Percentiles rank a stretch among this genome's conserved stretches.
phyloP scores from a whole-genome alignment of 2,888 invertebrate species.

The Patella ulyssiponensis region DNA sequence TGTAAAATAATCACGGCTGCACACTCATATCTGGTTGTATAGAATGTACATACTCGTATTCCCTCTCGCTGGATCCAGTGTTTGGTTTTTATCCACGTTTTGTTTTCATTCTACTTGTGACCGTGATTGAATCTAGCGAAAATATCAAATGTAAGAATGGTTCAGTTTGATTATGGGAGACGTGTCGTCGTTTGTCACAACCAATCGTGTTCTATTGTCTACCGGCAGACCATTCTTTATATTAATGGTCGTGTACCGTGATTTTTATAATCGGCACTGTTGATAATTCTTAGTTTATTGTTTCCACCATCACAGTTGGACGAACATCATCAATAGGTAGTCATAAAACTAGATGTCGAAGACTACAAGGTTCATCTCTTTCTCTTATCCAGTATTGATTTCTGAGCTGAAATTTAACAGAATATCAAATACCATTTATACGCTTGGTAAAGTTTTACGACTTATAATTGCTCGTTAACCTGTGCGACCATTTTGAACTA shows the following conservation, averaged over 20 bases:
- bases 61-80: slow-evolving; percentile 14
- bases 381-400: background rate
- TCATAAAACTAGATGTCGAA: too few relatives aligned
- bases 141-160: too few relatives aligned
- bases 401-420: background rate
- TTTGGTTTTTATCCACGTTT: slow-evolving; percentile 14
- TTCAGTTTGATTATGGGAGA: too few relatives aligned
- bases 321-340: background rate
- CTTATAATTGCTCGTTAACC: slow-evolving; percentile 6
- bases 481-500: background rate
- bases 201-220: background rate
- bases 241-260: background rate
- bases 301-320: background rate
- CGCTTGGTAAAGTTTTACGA: background rate
- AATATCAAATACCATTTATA: background rate
- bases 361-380: too few relatives aligned
- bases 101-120: slow-evolving; percentile 21
- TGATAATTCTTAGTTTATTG: background rate
- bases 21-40: slow-evolving; percentile 7
- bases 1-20: slow-evolving; percentile 22
- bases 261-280: background rate
- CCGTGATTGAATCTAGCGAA: background rate
- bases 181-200: background rate
- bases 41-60: slow-evolving; percentile 15
- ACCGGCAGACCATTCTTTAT: background rate